Percentiles rank a stretch among this genome's conserved stretches.
Conservation (phyloP, 2,113 vertebrate species). For the Solea senegalensis region DNA sequence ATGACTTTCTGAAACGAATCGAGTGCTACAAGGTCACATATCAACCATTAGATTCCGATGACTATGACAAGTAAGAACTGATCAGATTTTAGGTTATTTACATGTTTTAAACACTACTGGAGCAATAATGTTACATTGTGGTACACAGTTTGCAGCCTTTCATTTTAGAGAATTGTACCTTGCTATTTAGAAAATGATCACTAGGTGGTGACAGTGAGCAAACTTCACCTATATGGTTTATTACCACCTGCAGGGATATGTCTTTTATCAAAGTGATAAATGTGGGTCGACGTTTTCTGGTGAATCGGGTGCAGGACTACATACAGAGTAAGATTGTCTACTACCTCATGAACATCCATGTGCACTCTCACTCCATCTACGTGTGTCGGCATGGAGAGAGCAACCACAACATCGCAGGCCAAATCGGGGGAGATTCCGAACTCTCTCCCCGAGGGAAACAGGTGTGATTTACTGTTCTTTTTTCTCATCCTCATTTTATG, state of each 20-base stretch:
- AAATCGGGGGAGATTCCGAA: conserved; percentile 92
- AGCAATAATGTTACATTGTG: neutral
- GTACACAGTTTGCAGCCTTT: too few species aligned
- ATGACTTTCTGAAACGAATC: conserved; percentile 96
- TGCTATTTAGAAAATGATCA: conserved; percentile 36
- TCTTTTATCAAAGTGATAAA: conserved; percentile 99
- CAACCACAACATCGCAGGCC: conserved; percentile 88
- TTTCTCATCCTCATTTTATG: neutral
- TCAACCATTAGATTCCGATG: conserved; percentile 91
- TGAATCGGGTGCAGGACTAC: conserved; percentile 96
- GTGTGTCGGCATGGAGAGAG: conserved; percentile 96
- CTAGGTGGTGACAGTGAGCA: conserved; percentile 41
- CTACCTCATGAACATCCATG: conserved; percentile 99
- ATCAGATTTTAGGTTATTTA: neutral
- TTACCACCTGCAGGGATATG: conserved; percentile 82
- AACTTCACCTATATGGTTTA: neutral
- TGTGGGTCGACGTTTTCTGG: conserved; percentile 93
- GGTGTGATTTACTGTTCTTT: conserved; percentile 72
- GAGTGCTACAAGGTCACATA: conserved; percentile 98
- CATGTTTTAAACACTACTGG: neutral
- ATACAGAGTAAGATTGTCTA: conserved; percentile 99
- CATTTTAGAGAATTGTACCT: too few species aligned
- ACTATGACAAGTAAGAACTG: conserved; percentile 90
- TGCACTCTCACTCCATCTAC: conserved; percentile 96
- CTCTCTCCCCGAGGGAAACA: conserved; percentile 89